Conservation (phyloP, 2,113 vertebrate species). For the Anguilla japonica region DNA sequence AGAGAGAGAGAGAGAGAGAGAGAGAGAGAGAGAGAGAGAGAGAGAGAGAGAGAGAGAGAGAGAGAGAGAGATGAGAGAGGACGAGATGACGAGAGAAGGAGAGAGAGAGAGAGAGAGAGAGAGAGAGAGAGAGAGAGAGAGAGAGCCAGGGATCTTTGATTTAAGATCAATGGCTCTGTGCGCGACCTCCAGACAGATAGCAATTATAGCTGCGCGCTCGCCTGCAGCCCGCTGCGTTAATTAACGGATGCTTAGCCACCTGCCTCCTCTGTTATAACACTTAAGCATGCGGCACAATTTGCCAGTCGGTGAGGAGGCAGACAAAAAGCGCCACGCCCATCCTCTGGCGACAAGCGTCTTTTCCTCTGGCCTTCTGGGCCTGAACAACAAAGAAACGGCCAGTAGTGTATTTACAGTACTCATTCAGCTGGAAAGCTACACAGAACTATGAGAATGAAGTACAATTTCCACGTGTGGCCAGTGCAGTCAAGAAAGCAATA, state of each 20-base stretch:
- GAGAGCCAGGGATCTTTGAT: slow-evolving; percentile 32
- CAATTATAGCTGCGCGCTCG: slow-evolving; percentile 10
- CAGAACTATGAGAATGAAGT: background rate
- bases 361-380: background rate
- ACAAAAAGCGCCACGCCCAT: background rate
- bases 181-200: background rate
- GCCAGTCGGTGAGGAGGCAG: background rate
- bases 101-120: no score
- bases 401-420: background rate
- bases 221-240: background rate
- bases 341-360: background rate
- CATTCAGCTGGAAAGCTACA: background rate
- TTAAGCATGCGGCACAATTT: background rate
- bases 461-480: background rate
- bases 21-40: background rate
- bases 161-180: slow-evolving; percentile 20
- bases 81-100: no score
- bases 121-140: no score
- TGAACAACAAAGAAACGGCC: background rate
- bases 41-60: no score
- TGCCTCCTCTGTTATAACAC: slow-evolving; percentile 3
- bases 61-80: background rate
- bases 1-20: no score
- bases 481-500: background rate
- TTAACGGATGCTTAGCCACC: background rate